Base-by-base conservation (phyloP, 2,797 vertebrate species). In the Semaprochilodus insignis region DNA sequence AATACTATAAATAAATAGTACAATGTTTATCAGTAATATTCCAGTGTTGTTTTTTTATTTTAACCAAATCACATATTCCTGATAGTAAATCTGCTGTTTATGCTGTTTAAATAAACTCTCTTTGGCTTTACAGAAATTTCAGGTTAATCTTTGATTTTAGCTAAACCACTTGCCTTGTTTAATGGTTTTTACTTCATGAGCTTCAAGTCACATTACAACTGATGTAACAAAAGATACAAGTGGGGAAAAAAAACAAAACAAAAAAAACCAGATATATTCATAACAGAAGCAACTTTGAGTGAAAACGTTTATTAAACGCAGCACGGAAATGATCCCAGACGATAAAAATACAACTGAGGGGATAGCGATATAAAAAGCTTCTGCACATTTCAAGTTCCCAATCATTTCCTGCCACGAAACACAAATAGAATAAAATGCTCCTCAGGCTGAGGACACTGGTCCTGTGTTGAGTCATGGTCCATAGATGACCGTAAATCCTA, bases 1-100 rank as follows among this genome's bases (percentile, higher is more conserved):
- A 84, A 63, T 77, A 73, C 67, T 81, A 81, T 81, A 77, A 84
- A 84, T 84, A 84, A 84, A 84, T 84, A 81, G 23, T 72, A 71
- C 78, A 51, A 72, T 84, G 83, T 84, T 81, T 81, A 81, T 84
- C 74, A 72, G 80, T 48, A 34, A 77, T 84, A 77, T 79, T 77
- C 51, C 78, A 77, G 78, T 80, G 71, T 80, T 84, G 40, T 57
- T 44, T 48, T 52, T 11, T 77, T 72, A 25, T 60, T 57, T 44
- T 48, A 70, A 70, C 74, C 21, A 23, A 69, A 62, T 71, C 44
- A 23, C 15, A 62, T 79, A 51, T 77, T 71, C 74, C 51, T 55
- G 23, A 75, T 69, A 57, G 59, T 36, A 23, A 55, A 83, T 23
- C n/a, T 65, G 75, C 65, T 74, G 77, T 75, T 75, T 70, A 27